Base-by-base conservation (phyloP, 2,888 invertebrate species). In the Teleiodes luculella region DNA sequence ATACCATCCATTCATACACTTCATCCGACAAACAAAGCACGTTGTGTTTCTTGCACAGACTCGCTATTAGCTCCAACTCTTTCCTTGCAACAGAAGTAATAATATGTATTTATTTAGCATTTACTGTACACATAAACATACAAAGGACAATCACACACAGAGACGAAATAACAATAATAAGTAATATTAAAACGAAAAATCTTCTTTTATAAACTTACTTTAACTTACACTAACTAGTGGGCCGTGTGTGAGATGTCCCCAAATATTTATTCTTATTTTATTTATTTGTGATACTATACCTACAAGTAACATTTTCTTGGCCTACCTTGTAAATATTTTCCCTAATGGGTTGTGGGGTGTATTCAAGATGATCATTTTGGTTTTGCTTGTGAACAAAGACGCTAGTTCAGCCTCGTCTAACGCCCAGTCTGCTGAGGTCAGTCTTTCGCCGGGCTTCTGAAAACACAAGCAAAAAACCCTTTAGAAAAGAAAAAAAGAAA, bases 341-440 rank as follows among this genome's bases (percentile, higher is more conserved):
- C 99, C 99, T 0, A 97, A 81, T 0, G 99, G 99, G 85, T 99
- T 99, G 82, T 99, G 96, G 0, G 99, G 99, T 0, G 98, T 98
- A 83, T 99, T 99, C n/a, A 99, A 67, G 53, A 99, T 95, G 1
- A 99, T 94, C 80, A 96, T 94, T 91, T 99, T 99, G 0, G 99
- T 99, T 76, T 95, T 96, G 1, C 86, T 74, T 65, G 92, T 97
- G 80, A 99, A 98, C 7, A 97, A 87, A 0, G 91, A 90, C 54
- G 92, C 92, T 30, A 99, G 81, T 75, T 98, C 97, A 5, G 91
- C 83, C 54, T 93, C 92, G 76, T 99, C 97, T 11, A 99, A 86
- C 1, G 93, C 92, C 97, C 98, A 99, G 79, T 98, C 97, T 0
- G 93, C 94, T 48, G 98, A 97, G 7, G 91, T 91, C 2, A 92